These are phyloP conservation scores for Bufo gargarizans DNA, from an alignment of 2,113 vertebrate genomes.

Conservation along the genomic window DNA sequence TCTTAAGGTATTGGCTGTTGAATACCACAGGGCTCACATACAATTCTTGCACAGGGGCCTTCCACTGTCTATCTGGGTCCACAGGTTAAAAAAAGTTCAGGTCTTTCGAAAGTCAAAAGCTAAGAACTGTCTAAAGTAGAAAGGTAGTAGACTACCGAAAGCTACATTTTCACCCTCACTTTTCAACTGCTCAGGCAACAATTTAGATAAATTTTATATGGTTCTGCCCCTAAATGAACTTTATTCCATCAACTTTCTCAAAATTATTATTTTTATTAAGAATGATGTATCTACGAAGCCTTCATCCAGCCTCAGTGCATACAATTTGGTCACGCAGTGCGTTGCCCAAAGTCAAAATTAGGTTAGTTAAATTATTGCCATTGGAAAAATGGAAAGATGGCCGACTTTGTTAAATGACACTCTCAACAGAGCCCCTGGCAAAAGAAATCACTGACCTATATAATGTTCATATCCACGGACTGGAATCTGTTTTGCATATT, in stretches of 20 bases:
- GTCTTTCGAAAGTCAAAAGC: too few species aligned
- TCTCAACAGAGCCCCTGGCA: background rate
- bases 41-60: too few species aligned
- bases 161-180: background rate
- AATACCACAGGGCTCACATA: too few species aligned
- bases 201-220: background rate
- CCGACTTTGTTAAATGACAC: conserved; percentile 10
- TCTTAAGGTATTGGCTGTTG: too few species aligned
- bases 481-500: conserved; percentile 27
- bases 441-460: conserved; percentile 33
- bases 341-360: conserved; percentile 3
- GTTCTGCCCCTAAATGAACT: background rate
- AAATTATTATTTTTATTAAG: conserved; percentile 12
- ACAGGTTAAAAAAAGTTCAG: too few species aligned
- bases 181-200: background rate
- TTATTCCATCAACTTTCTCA: background rate
- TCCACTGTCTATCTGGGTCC: too few species aligned
- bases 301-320: background rate
- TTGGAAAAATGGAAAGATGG: conserved; percentile 11
- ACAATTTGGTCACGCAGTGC: background rate
- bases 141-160: background rate
- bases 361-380: background rate
- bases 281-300: background rate
- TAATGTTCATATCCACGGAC: conserved; percentile 6
- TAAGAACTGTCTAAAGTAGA: too few species aligned